Percentiles rank a stretch among this genome's conserved stretches.
These are phyloP conservation scores for Leptopilina myrica DNA, from an alignment of 2,888 invertebrate species.

Conservation along the genomic window DNA sequence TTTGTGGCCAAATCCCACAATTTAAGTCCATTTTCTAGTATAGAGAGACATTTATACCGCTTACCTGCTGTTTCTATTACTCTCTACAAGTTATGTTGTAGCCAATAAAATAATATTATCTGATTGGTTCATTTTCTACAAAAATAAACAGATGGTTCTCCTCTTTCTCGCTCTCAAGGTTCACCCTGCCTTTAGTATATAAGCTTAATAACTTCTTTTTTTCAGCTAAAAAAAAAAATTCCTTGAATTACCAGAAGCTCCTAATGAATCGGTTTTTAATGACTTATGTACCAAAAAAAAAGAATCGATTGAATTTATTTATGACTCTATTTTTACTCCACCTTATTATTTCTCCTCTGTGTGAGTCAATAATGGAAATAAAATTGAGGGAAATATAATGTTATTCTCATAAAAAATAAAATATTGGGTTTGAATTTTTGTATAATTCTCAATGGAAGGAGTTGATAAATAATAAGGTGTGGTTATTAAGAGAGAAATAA, in stretches of 20 bases:
- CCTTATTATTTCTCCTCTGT: no score
- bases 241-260: constrained; percentile 17
- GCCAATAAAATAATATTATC: constrained; percentile 17
- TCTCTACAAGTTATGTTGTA: constrained; percentile 20
- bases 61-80: constrained; percentile 58
- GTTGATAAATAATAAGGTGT: no score
- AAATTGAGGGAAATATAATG: no score
- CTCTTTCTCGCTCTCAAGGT: not conserved
- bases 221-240: not conserved
- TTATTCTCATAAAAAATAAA: no score
- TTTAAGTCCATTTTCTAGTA: constrained; percentile 30
- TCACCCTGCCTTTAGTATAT: constrained; percentile 23
- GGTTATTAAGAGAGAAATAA: no score
- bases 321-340: constrained; percentile 14
- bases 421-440: no score
- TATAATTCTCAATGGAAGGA: no score
- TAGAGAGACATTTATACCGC: constrained; percentile 59
- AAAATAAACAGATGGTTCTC: constrained; percentile 23
- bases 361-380: no score
- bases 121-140: constrained; percentile 20
- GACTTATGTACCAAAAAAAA: not conserved
- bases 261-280: constrained; percentile 7
- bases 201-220: not conserved
- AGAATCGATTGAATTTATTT: constrained; percentile 21
- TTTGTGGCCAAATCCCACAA: constrained; percentile 64